A percentile compares a stretch with the other conserved stretches of the same genome.
Evolutionary conservation across 1,140 invertebrate species (phyloP).

Genomic region (Pectinophora gossypiella): DNA sequence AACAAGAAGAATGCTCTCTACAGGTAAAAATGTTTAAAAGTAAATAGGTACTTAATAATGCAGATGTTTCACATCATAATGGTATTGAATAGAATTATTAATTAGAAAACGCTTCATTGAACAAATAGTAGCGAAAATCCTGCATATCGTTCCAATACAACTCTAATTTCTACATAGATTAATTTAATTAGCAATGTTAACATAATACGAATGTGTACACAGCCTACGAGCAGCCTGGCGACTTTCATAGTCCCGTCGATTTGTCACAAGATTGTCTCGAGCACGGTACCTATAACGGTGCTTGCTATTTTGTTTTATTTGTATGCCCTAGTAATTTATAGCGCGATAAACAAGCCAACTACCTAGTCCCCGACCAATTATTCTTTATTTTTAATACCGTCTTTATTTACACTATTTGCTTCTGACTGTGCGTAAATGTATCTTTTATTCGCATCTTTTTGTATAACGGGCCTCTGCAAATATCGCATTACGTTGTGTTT

Average conservation of each 20-base stretch:
- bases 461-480: neutral
- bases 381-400: constrained; percentile 8
- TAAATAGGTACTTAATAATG: no score
- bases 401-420: constrained; percentile 6
- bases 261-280: constrained; percentile 21
- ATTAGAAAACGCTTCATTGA: no score
- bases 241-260: constrained; percentile 15
- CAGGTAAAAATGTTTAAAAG: no score
- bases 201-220: no score
- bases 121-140: no score
- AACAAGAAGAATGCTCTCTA: no score
- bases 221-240: no score
- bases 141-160: no score
- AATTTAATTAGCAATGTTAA: no score
- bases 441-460: neutral
- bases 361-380: neutral
- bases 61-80: no score
- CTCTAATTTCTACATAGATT: no score
- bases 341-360: constrained; percentile 4
- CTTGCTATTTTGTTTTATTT: constrained; percentile 10
- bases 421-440: constrained; percentile 7
- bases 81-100: no score
- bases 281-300: constrained; percentile 15
- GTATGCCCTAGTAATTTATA: constrained; percentile 8
- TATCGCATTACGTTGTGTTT: neutral